A percentile compares a stretch with the other conserved stretches of the same genome.
phyloP scores from a whole-genome alignment of 1,140 invertebrate genomes.

The Drosophila littoralis region DNA sequence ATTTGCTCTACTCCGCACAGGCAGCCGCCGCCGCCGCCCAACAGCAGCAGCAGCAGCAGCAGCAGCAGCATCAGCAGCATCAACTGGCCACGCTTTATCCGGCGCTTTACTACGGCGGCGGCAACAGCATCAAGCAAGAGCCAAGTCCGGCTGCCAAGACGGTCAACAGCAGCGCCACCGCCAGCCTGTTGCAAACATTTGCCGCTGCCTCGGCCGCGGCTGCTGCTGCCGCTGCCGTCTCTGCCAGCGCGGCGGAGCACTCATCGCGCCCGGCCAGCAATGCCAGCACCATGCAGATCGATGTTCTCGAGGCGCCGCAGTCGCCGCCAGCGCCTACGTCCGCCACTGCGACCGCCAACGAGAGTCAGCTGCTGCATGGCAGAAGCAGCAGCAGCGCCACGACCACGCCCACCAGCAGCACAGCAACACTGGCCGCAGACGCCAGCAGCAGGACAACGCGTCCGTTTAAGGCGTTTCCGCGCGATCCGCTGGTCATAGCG shows the following conservation, averaged over 20 bases:
- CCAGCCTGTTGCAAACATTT: conserved; percentile 69
- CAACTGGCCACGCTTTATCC: conserved; percentile 71
- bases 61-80: conserved; percentile 57
- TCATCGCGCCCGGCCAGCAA: conserved; percentile 63
- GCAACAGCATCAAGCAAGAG: conserved; percentile 69
- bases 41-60: conserved; percentile 61
- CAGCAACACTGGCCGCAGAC: conserved; percentile 16
- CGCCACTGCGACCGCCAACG: neutral
- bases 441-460: conserved; percentile 78
- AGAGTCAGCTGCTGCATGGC: neutral
- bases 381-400: neutral
- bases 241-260: conserved; percentile 30
- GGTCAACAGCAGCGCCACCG: conserved; percentile 41
- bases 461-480: conserved; percentile 90
- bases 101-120: conserved; percentile 63
- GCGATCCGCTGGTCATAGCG: conserved; percentile 87
- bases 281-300: conserved; percentile 74
- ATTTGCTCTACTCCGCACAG: conserved; percentile 61
- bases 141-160: conserved; percentile 23
- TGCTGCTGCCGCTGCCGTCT: conserved; percentile 58
- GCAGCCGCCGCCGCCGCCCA: conserved; percentile 38
- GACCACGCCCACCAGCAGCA: conserved; percentile 71
- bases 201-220: conserved; percentile 68
- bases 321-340: conserved; percentile 36
- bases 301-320: conserved; percentile 69